These are phyloP conservation scores for Aplidium turbinatum DNA, from an alignment of 23 tunicate species.

Conservation along the genomic window DNA sequence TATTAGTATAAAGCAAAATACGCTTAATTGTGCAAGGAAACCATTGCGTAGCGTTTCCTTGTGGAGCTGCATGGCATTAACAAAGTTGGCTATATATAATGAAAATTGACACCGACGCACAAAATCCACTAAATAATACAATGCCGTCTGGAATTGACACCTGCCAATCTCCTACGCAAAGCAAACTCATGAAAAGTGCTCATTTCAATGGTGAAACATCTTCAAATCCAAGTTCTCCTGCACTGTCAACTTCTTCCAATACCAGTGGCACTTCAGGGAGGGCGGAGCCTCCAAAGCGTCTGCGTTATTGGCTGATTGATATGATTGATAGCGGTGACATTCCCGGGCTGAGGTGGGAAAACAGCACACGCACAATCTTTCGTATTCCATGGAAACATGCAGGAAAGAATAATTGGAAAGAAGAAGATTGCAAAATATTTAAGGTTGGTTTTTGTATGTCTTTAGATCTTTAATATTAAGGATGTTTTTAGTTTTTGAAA, in stretches of 20 bases:
- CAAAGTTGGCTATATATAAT: too few species aligned
- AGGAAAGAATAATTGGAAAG: slow-evolving; percentile 83
- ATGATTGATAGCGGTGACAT: slow-evolving; percentile 85
- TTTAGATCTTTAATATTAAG: too few species aligned
- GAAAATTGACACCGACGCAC: too few species aligned
- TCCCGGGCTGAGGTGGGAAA: slow-evolving; percentile 87
- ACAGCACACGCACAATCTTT: slow-evolving; percentile 67
- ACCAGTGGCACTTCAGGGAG: slow-evolving; percentile 36
- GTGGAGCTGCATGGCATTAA: too few species aligned
- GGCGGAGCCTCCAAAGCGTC: slow-evolving; percentile 75
- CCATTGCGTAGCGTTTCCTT: too few species aligned
- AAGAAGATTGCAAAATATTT: slow-evolving; percentile 89
- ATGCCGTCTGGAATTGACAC: too few species aligned
- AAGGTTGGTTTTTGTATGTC: slow-evolving; percentile 78
- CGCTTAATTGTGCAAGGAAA: too few species aligned
- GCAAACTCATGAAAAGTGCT: background rate
- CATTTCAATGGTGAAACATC: background rate
- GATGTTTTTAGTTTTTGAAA: too few species aligned
- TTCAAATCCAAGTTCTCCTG: slow-evolving; percentile 9
- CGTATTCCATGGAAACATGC: slow-evolving; percentile 98
- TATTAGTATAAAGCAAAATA: too few species aligned
- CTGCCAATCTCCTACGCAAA: too few species aligned
- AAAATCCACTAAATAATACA: too few species aligned
- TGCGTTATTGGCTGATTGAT: slow-evolving; percentile 85
- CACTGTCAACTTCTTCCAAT: slow-evolving; percentile 12